Evolutionary conservation across 2,113 vertebrate genomes (phyloP), one percentile per base, ranked within the genome.

Genomic region (Corapipo altera): DNA sequence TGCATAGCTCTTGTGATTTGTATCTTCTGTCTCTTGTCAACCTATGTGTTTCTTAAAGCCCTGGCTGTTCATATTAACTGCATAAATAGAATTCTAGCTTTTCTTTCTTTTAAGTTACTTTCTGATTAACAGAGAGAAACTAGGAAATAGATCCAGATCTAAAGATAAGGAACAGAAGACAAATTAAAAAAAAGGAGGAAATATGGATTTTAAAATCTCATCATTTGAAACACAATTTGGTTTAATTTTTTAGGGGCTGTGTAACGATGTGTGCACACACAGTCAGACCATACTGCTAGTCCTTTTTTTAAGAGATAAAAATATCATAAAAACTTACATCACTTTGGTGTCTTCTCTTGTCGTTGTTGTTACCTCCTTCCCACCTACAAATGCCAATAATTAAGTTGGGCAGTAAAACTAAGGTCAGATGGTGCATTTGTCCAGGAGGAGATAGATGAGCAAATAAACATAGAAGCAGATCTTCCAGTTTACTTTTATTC

Each of bases 241-340:
- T 71, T 84, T 81, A 49, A 49, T 77, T 70, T 54, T 12, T 52
- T 35, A 14, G 6, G 79, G 9, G 21, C 27, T 85, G 33, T 32
- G 17, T 57, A 65, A 59, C 0, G 0, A 24, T 72, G 12, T 41
- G 5, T 51, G 30, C 51, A 74, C 37, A 43, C 28, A 17, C 11
- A 33, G 8, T 13, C 48, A 78, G 28, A 72, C 12, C 17, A 24
- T 41, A 49, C 16, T 57, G 23, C 57, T 32, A 78, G 28, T 46
- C 15, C 9, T 46, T n/a, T 32, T 74, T 64, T 49, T 37, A 72
- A 35, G 4, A 65, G 10, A 83, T 32, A 62, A 85, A 79, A 48
- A 0, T 22, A 48, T 52, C 30, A 33, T 48, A 79, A 35, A 59
- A 35, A 69, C 12, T 86, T 46, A 70, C 41, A 11, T 21, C 11